Conservation (phyloP, 2,113 vertebrate species). For the Emberiza fucata region DNA sequence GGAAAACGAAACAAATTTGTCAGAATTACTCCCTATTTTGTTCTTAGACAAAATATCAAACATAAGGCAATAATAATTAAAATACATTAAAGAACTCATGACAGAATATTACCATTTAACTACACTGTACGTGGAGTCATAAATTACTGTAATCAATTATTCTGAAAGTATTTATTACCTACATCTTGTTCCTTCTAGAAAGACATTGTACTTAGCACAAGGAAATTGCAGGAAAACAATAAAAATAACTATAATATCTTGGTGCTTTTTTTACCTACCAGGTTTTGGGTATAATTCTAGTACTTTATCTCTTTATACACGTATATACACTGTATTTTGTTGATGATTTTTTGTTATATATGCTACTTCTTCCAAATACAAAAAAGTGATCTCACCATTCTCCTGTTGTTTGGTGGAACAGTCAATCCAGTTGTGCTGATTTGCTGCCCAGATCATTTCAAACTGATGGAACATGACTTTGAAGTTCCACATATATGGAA, state of each 20-base stretch:
- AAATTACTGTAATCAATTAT: background rate
- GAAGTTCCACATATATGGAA: slow-evolving; percentile 98
- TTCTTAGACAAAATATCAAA: background rate
- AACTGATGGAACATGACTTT: slow-evolving; percentile 98
- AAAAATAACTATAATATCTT: background rate
- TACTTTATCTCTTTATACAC: background rate
- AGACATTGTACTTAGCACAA: background rate
- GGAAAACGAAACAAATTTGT: background rate
- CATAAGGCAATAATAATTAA: background rate
- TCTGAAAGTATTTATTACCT: background rate
- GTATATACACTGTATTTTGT: background rate
- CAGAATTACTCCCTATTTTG: background rate
- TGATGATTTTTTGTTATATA: background rate
- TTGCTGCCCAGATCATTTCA: slow-evolving; percentile 99
- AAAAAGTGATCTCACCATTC: slow-evolving; percentile 81
- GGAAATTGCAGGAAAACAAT: background rate
- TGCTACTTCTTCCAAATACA: background rate
- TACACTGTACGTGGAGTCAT: background rate
- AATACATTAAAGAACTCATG: background rate
- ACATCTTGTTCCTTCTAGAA: background rate
- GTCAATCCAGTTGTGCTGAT: slow-evolving; percentile 98
- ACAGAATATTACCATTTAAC: background rate
- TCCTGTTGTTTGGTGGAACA: slow-evolving; percentile 99
- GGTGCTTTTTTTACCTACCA: background rate
- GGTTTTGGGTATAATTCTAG: background rate